Evolutionary conservation across 2,797 vertebrate genomes (phyloP), one percentile per base, ranked within the genome.

Genomic region (Acanthornis magna): DNA sequence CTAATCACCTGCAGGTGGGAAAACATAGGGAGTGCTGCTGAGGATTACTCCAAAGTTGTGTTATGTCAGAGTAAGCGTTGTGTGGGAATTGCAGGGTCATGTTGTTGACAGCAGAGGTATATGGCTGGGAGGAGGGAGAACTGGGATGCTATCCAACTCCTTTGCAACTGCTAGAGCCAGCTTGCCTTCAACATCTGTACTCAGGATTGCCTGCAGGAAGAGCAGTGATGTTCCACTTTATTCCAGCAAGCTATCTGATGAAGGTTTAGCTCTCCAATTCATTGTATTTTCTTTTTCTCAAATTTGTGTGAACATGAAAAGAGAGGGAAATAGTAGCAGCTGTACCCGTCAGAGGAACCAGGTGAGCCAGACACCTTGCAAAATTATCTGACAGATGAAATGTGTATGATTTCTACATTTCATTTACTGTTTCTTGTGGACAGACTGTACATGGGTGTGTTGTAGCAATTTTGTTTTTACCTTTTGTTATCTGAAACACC

Each of bases 121-220:
- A 20, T 32, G 75, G 58, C 61, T 57, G 48, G 75, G 63, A 86
- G 66, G 86, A 92, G 65, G n/a, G 72, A 87, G 57, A 4, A 0
- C 29, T 78, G 72, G 78, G 72, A 85, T 88, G 20, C 8, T 93
- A 4, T 80, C 78, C 88, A 96, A 21, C 38, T 72, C 26, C 57
- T 88, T 14, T 55, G 75, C 72, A 72, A 15, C 40, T 83, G 71
- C 42, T 85, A 16, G 34, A 92, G 89, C 57, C 78, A 83, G 43
- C 32, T 58, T 81, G 61, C 73, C 84, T 94, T 92, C 65, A 91
- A 70, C 81, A 92, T 88, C 93, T 96, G 92, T 76, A 51, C 54
- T 90, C 15, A 36, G 73, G 58, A 66, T 50, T 94, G 51, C 55
- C 34, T 89, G 68, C 34, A 77, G 91, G 68, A 83, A 65, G 75